Percentiles rank a stretch among this genome's conserved stretches.
Conservation (phyloP, 2,797 vertebrate species). For the Xenentodon cancila region DNA sequence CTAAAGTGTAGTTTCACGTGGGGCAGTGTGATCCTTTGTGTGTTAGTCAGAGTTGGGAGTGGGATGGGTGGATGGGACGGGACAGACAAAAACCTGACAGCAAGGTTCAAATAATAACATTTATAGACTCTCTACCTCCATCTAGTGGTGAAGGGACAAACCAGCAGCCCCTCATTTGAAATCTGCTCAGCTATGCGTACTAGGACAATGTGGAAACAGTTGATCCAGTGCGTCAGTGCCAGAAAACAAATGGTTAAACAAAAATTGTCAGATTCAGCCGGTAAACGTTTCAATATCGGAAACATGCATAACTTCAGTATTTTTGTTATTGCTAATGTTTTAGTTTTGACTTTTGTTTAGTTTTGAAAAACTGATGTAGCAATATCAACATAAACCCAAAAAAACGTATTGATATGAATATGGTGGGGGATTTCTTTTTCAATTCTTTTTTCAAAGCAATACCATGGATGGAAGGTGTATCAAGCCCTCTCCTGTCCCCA, state of each 20-base stretch:
- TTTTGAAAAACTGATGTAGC: too few species aligned
- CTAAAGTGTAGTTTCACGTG: background rate
- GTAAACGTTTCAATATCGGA: background rate
- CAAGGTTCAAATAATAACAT: constrained; percentile 55
- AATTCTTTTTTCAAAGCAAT: too few species aligned
- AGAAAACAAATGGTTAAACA: background rate
- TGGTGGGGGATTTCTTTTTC: too few species aligned
- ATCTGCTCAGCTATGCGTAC: too few species aligned
- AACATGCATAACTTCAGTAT: too few species aligned
- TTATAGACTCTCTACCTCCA: constrained; percentile 57
- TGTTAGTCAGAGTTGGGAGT: constrained; percentile 67
- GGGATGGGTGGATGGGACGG: constrained; percentile 65
- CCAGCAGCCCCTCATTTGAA: background rate
- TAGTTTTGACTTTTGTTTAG: background rate
- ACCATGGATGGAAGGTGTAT: too few species aligned
- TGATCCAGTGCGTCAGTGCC: too few species aligned
- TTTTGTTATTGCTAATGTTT: too few species aligned
- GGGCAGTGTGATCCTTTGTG: constrained; percentile 66
- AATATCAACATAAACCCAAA: too few species aligned
- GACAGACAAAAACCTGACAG: constrained; percentile 63
- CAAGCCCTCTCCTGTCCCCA: too few species aligned
- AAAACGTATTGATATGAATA: too few species aligned
- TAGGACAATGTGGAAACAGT: too few species aligned
- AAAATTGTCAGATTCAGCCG: background rate
- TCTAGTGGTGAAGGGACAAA: constrained; percentile 54